phyloP scores from a whole-genome alignment of 2,113 vertebrate species.

The Chionis minor region DNA sequence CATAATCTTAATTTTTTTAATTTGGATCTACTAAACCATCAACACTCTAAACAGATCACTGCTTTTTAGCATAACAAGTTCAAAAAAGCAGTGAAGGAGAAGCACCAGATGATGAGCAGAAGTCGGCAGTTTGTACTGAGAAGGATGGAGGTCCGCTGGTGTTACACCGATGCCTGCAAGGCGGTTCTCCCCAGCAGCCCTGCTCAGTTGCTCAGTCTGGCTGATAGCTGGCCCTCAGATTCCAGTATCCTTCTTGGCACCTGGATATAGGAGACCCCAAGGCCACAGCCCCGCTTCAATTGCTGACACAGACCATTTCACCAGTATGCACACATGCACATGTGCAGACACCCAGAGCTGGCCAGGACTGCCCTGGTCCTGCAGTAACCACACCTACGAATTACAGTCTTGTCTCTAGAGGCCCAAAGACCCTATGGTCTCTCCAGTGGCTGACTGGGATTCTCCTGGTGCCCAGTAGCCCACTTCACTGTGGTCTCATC shows the following conservation, averaged over 20 bases:
- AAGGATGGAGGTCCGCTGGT: no score
- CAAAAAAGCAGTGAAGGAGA: neutral
- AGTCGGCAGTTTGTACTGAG: neutral
- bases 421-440: neutral
- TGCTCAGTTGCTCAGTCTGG: neutral
- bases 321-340: fast-evolving
- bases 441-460: neutral
- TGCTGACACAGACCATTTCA: neutral
- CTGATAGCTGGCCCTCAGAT: neutral
- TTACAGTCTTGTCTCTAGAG: neutral
- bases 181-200: no score
- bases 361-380: neutral
- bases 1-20: neutral
- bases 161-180: neutral
- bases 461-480: neutral
- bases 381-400: neutral
- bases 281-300: neutral
- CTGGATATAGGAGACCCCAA: neutral
- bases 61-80: neutral
- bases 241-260: neutral
- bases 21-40: neutral
- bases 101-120: neutral
- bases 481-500: neutral
- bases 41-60: fast-evolving
- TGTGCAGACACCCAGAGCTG: neutral